Conservation (phyloP, 2,888 invertebrate species). For the Papilio gigon region DNA sequence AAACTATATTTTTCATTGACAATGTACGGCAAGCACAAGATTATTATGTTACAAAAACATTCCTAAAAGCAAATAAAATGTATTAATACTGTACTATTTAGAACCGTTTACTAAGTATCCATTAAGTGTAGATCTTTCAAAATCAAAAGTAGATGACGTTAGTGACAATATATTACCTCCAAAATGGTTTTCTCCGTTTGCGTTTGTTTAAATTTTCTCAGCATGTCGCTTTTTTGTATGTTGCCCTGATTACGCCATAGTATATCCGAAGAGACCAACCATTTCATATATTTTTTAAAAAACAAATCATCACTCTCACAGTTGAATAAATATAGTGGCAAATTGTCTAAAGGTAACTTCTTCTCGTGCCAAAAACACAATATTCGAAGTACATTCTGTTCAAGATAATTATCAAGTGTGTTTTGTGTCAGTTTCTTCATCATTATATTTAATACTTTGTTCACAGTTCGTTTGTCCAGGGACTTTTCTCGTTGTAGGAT, state of each 20-base stretch:
- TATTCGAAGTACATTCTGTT: conserved; percentile 74
- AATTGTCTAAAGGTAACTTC: conserved; percentile 61
- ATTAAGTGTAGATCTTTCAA: too few relatives aligned
- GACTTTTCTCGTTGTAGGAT: conserved; percentile 78
- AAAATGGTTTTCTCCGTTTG: conserved; percentile 53
- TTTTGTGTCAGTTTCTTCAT: conserved; percentile 54
- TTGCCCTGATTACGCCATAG: conserved; percentile 67
- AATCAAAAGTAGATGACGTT: too few relatives aligned
- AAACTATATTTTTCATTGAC: conserved; percentile 66
- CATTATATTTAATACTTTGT: conserved; percentile 72
- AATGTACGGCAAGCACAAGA: conserved; percentile 69
- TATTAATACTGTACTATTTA: too few relatives aligned
- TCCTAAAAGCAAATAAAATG: conserved; percentile 56
- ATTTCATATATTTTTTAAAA: conserved; percentile 71
- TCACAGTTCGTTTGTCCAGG: conserved; percentile 67
- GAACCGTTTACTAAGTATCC: too few relatives aligned
- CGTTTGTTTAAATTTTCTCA: conserved; percentile 44
- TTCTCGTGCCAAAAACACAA: conserved; percentile 76
- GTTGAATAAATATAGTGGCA: conserved; percentile 72
- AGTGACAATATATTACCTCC: conserved; percentile 60
- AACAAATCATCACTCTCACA: conserved; percentile 64
- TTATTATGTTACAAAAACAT: conserved; percentile 67
- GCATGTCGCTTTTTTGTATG: conserved; percentile 57
- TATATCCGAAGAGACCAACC: conserved; percentile 73
- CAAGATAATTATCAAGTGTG: conserved; percentile 62